Percentiles rank a stretch among this genome's conserved stretches.
Conservation (phyloP, 1,140 invertebrate species). For the Camponotus vicinus region DNA sequence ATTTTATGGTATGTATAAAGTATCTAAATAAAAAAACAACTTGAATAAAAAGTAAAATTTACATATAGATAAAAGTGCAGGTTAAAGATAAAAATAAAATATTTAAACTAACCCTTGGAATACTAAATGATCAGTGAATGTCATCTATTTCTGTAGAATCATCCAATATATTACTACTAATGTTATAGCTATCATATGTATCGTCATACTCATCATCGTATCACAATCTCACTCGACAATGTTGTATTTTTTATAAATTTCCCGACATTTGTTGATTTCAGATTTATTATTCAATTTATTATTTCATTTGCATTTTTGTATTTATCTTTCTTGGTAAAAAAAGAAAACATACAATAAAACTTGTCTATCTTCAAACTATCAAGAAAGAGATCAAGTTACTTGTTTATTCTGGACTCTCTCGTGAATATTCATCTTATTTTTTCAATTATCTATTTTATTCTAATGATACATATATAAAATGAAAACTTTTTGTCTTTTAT, state of each 20-base stretch:
- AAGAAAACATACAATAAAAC: not conserved
- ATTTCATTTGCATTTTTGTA: conserved; percentile 89
- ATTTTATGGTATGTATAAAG: conserved; percentile 57
- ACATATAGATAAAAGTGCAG: conserved; percentile 17
- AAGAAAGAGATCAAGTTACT: too few relatives aligned
- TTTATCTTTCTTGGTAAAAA: conserved; percentile 82
- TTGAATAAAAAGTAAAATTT: conserved; percentile 12
- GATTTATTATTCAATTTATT: conserved; percentile 90
- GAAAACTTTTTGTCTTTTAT: too few relatives aligned
- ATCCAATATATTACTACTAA: conserved; percentile 86
- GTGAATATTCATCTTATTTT: too few relatives aligned
- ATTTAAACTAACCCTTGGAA: conserved; percentile 77
- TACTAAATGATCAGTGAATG: conserved; percentile 75
- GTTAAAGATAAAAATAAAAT: conserved; percentile 23
- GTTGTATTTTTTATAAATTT: conserved; percentile 87
- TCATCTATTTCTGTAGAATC: conserved; percentile 87
- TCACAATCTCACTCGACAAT: conserved; percentile 70
- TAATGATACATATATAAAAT: too few relatives aligned
- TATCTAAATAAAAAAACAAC: conserved; percentile 58
- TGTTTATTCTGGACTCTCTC: too few relatives aligned
- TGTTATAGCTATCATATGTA: conserved; percentile 91
- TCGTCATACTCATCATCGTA: conserved; percentile 96
- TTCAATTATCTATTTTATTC: too few relatives aligned
- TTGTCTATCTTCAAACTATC: too few relatives aligned
- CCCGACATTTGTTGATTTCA: conserved; percentile 86